phyloP scores from a whole-genome alignment of 2,888 invertebrate species.

The Dorcus hopei region DNA sequence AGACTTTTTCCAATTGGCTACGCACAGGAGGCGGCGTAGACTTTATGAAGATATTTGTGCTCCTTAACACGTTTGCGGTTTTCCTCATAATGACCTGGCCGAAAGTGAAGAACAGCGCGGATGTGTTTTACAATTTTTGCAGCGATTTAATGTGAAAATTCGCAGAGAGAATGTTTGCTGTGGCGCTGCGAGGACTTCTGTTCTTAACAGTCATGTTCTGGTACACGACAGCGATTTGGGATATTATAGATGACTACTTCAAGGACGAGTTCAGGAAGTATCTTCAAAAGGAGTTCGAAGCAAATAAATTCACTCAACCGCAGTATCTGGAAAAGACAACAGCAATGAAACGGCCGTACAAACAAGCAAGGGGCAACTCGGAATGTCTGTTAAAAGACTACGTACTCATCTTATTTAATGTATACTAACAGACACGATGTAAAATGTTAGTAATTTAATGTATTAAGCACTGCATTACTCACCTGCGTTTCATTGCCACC shows the following conservation, averaged over 20 bases:
- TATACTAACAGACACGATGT: background rate
- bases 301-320: slow-evolving; percentile 30
- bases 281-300: slow-evolving; percentile 49
- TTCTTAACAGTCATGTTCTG: slow-evolving; percentile 66
- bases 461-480: background rate
- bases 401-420: background rate
- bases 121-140: slow-evolving; percentile 48
- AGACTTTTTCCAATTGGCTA: slow-evolving; percentile 45
- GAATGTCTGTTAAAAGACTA: background rate
- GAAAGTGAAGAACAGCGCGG: slow-evolving; percentile 60
- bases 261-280: slow-evolving; percentile 66
- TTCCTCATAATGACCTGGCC: slow-evolving; percentile 73
- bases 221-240: slow-evolving; percentile 69
- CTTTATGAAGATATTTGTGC: slow-evolving; percentile 77
- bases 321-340: slow-evolving; percentile 1
- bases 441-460: background rate
- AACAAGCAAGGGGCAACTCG: background rate
- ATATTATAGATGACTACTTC: slow-evolving; percentile 72
- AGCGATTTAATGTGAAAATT: background rate
- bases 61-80: slow-evolving; percentile 71
- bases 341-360: background rate
- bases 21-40: slow-evolving; percentile 63
- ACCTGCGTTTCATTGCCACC: background rate
- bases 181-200: slow-evolving; percentile 62
- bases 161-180: slow-evolving; percentile 56